A percentile compares a stretch with the other conserved stretches of the same genome.
phyloP scores from a whole-genome alignment of 1,140 invertebrate species.

The Coenobita brevimanus region DNA sequence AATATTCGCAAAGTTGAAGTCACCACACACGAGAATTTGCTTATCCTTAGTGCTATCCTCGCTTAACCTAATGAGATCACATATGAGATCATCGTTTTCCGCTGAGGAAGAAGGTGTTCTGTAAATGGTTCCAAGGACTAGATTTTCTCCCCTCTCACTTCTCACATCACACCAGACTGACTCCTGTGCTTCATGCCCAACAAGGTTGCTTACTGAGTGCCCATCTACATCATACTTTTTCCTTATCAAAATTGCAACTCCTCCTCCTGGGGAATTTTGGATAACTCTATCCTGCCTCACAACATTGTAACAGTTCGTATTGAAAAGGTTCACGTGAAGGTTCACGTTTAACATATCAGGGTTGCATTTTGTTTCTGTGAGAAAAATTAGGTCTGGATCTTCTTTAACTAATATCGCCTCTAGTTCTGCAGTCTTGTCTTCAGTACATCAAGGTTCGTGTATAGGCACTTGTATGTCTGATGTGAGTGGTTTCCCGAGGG shows the following conservation, averaged over 20 bases:
- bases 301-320: not conserved
- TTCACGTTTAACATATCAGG: not conserved
- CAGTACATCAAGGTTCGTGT: conserved; percentile 15
- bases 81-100: not conserved
- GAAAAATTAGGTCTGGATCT: conserved; percentile 15
- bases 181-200: not conserved
- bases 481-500: not conserved
- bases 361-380: conserved; percentile 16
- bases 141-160: not conserved
- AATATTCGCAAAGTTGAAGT: conserved; percentile 15
- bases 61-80: conserved; percentile 6
- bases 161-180: conserved; percentile 8
- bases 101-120: not conserved
- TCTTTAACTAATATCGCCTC: not conserved
- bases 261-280: conserved; percentile 6
- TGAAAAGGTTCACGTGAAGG: not conserved
- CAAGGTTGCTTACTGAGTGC: conserved; percentile 1
- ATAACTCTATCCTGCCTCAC: not conserved
- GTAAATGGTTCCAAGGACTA: conserved; percentile 2
- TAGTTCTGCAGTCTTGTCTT: conserved; percentile 16
- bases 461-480: conserved; percentile 7
- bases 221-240: not conserved
- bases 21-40: conserved; percentile 10
- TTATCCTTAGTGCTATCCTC: not conserved
- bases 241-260: conserved; percentile 12